Evolutionary conservation across 2,113 vertebrate genomes (phyloP), one percentile per base, ranked within the genome.

Genomic region (Coptodon bakossiorum): DNA sequence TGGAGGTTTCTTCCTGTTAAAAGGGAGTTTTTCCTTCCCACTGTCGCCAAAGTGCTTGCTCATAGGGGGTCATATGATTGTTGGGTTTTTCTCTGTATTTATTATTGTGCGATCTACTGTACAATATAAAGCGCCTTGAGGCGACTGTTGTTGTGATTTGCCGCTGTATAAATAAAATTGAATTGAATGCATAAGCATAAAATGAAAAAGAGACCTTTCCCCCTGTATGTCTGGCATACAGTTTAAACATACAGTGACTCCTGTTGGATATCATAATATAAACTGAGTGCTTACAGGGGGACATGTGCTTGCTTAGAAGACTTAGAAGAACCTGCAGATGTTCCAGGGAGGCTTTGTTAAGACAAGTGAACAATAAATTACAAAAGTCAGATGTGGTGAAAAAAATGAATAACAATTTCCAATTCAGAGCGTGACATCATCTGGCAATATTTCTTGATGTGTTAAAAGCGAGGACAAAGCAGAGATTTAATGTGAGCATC

Each of bases 41-140:
- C 22, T 56, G 53, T 54, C 1, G 0, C n/a, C 53, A 54, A 54
- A 4, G 53, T 4, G 53, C 53, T 36, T 54, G 5, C 2, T 54
- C n/a, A 54, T 11, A 54, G 5, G 9, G 52, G n/a, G 1, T 53
- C 52, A 53, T 12, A 4, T 7, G 22, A 56, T 24, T 56, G 53
- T 24, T 56, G 53, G 53, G 6, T 1, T 13, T 12, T 27, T 56
- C 53, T 13, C 53, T 13, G 22, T 13, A 2, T 22, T 22, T 22
- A 22, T 22, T 22, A 22, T 22, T 22, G 22, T 22, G 22, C 0
- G 0, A 5, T n/a, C 17, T n/a, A n/a, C 50, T 52, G 17, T n/a
- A 5, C 50, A 9, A 3, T 4, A 56, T 56, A 3, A 56, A 56
- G 22, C 1, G 1, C 11, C 11, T 27, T 4, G 54, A 56, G 11